Conservation (phyloP, 2,113 vertebrate species). For the Oceanites oceanicus region DNA sequence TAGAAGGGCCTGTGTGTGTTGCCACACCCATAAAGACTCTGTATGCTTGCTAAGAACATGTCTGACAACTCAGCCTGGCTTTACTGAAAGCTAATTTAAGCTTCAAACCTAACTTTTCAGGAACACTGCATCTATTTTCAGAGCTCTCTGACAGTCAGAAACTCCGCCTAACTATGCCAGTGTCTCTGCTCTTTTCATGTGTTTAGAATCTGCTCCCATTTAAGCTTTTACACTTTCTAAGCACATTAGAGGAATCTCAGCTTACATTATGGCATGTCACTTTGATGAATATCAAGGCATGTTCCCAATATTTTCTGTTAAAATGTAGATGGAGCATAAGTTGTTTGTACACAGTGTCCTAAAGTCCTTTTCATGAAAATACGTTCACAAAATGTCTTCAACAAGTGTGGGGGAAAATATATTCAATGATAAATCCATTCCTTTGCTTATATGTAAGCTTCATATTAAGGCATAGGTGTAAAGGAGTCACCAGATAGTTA, state of each 20-base stretch:
- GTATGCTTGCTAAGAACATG: background rate
- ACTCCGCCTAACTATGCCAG: background rate
- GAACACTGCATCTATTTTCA: background rate
- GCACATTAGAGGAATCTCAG: background rate
- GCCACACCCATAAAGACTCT: background rate
- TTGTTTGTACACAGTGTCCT: background rate
- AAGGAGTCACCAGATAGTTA: background rate
- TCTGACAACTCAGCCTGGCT: background rate
- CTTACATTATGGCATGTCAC: background rate
- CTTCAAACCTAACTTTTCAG: background rate
- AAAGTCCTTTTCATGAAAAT: background rate
- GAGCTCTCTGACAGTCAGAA: background rate
- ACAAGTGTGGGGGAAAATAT: background rate
- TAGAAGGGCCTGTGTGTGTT: background rate
- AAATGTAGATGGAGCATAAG: background rate
- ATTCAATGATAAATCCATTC: background rate
- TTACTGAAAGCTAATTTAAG: background rate
- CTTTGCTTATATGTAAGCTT: background rate
- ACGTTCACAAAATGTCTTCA: background rate
- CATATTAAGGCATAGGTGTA: background rate
- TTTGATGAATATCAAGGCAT: background rate
- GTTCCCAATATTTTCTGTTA: background rate
- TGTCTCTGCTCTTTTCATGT: background rate
- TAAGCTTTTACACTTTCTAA: slow-evolving; percentile 3
- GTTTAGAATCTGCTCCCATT: background rate